Conservation (phyloP, 1,140 invertebrate species). For the Drosophila quadrilineata region DNA sequence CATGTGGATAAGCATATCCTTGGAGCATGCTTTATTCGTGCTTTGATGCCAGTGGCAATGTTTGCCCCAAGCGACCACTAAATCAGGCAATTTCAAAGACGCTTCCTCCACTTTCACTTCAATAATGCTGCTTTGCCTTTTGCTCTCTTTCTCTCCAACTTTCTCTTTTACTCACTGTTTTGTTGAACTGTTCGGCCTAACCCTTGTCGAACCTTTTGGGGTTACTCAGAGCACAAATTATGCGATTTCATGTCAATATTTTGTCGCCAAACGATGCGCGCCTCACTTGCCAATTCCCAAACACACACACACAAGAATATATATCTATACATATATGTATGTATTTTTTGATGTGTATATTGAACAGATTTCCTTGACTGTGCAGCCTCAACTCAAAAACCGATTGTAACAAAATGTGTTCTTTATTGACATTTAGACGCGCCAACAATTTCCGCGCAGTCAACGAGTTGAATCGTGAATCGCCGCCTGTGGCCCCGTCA, state of each 20-base stretch:
- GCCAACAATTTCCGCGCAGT: slow-evolving; percentile 54
- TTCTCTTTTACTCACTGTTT: slow-evolving; percentile 26
- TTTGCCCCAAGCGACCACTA: slow-evolving; percentile 61
- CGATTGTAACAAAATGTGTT: slow-evolving; percentile 55
- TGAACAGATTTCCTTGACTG: slow-evolving; percentile 14
- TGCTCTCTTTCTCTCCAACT: slow-evolving; percentile 1
- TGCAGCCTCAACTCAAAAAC: slow-evolving; percentile 20
- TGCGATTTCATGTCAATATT: slow-evolving; percentile 78
- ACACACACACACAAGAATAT: background rate
- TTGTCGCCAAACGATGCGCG: slow-evolving; percentile 65
- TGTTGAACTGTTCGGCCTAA: slow-evolving; percentile 6
- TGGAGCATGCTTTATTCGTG: slow-evolving; percentile 34
- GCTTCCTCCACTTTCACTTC: slow-evolving; percentile 48
- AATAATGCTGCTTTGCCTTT: slow-evolving; percentile 20
- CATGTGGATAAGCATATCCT: slow-evolving; percentile 35
- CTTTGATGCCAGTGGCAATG: background rate
- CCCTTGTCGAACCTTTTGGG: slow-evolving; percentile 42
- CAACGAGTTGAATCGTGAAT: slow-evolving; percentile 60
- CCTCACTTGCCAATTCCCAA: slow-evolving; percentile 53
- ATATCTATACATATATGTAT: background rate
- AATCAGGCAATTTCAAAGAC: slow-evolving; percentile 67
- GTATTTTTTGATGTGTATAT: slow-evolving; percentile 6
- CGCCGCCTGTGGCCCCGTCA: slow-evolving; percentile 43
- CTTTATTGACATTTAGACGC: slow-evolving; percentile 77
- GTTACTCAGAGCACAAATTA: slow-evolving; percentile 51